These are phyloP conservation scores for Cryptomyrus ogoouensis DNA, from an alignment of 2,113 vertebrate genomes.

Conservation along the genomic window DNA sequence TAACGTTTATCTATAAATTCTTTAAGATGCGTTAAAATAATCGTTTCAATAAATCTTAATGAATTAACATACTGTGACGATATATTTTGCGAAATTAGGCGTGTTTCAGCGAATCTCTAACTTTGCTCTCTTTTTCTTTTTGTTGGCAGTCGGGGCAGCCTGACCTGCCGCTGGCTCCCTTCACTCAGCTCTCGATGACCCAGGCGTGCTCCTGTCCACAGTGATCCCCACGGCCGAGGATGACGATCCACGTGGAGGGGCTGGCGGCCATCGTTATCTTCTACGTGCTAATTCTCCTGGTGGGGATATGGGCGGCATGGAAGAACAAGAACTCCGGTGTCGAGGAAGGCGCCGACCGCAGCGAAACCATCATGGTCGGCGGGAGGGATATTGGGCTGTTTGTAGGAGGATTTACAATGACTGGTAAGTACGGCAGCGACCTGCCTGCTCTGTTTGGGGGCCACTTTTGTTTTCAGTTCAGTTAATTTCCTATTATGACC, in stretches of 20 bases:
- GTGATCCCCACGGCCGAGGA: slow-evolving; percentile 49
- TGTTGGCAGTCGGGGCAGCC: neutral
- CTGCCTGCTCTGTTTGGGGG: neutral
- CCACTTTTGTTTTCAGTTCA: neutral
- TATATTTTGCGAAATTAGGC: neutral
- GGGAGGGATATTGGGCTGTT: slow-evolving; percentile 92
- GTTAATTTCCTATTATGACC: neutral
- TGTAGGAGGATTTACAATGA: slow-evolving; percentile 96
- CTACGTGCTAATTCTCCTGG: slow-evolving; percentile 82
- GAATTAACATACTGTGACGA: neutral
- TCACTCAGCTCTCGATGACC: slow-evolving; percentile 64
- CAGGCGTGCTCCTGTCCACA: slow-evolving; percentile 45
- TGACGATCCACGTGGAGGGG: slow-evolving; percentile 84
- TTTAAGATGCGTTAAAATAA: neutral
- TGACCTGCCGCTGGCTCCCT: neutral
- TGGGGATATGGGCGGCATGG: slow-evolving; percentile 98
- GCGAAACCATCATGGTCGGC: slow-evolving; percentile 91
- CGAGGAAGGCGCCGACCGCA: slow-evolving; percentile 61
- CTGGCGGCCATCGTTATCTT: slow-evolving; percentile 87
- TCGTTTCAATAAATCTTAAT: neutral
- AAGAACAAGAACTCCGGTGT: slow-evolving; percentile 83
- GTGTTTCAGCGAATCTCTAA: neutral
- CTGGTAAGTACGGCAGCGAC: slow-evolving; percentile 68
- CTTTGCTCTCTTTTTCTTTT: neutral
- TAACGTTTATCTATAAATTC: neutral